Percentiles rank a stretch among this genome's conserved stretches.
Conservation (phyloP, 2,113 vertebrate species). For the Oncorhynchus masou region DNA sequence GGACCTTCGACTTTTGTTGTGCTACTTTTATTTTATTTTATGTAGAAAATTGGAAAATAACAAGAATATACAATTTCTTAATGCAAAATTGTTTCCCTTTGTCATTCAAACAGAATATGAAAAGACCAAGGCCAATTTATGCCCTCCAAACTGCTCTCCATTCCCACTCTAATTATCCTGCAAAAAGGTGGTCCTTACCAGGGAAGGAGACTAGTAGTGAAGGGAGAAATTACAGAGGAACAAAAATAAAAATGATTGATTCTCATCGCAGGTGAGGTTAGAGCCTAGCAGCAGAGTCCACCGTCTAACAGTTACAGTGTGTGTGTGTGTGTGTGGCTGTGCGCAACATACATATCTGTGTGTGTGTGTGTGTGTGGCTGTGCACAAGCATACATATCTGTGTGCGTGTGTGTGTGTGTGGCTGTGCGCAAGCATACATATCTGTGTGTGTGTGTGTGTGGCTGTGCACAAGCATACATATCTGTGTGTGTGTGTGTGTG, state of each 20-base stretch:
- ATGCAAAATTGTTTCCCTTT: neutral
- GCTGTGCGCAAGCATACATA: neutral
- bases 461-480: neutral
- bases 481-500: neutral
- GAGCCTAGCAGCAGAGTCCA: neutral
- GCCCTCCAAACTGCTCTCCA: neutral
- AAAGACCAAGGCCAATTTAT: neutral
- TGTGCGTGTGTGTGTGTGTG: neutral
- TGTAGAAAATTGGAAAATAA: slow-evolving; percentile 4
- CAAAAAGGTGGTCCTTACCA: neutral
- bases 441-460: neutral
- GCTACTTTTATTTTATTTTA: neutral
- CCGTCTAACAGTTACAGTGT: too few relatives aligned
- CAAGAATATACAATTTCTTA: neutral
- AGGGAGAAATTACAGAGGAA: neutral
- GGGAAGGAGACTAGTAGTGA: neutral
- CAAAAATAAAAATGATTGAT: slow-evolving; percentile 18
- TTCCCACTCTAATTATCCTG: neutral
- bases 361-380: neutral
- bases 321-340: neutral
- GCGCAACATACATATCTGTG: neutral
- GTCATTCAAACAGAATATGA: neutral
- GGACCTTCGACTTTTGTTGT: neutral
- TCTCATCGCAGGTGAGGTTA: neutral
- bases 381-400: too few relatives aligned